Conservation (phyloP, 2,888 invertebrate species). For the Caradrina clavipalpis region DNA sequence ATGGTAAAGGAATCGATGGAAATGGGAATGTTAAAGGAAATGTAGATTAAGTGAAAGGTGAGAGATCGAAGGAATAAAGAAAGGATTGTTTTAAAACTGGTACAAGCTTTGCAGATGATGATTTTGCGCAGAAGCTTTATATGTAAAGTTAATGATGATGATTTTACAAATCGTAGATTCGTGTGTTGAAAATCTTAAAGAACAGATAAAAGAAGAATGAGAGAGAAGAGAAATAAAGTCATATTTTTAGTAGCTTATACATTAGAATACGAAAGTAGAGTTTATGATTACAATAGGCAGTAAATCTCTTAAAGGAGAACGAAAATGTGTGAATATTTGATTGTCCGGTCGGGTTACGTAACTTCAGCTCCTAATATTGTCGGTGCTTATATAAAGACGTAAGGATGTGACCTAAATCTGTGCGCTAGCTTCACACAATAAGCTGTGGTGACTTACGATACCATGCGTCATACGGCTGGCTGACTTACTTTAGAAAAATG, state of each 20-base stretch:
- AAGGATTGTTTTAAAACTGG: not conserved
- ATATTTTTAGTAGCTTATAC: not conserved
- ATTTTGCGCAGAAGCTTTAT: no score
- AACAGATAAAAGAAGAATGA: no score
- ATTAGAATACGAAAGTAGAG: not conserved
- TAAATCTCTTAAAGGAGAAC: slow-evolving; percentile 25
- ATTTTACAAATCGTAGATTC: no score
- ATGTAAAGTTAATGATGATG: no score
- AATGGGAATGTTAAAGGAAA: not conserved
- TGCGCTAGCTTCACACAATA: slow-evolving; percentile 38
- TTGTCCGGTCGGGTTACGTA: slow-evolving; percentile 9
- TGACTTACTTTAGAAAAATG: slow-evolving; percentile 11
- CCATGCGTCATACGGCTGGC: slow-evolving; percentile 34
- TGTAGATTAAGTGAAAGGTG: not conserved
- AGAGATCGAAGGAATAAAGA: not conserved
- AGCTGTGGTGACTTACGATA: slow-evolving; percentile 32
- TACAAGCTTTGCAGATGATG: not conserved
- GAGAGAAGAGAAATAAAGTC: no score
- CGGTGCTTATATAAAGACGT: slow-evolving; percentile 29
- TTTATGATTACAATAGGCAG: not conserved
- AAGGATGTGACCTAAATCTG: slow-evolving; percentile 45
- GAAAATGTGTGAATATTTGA: slow-evolving; percentile 16
- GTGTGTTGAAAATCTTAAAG: no score
- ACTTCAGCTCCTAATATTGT: slow-evolving; percentile 25
- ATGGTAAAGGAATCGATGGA: slow-evolving; percentile 5